phyloP scores from a whole-genome alignment of 2,888 invertebrate species.

The Cheilosia variabilis region DNA sequence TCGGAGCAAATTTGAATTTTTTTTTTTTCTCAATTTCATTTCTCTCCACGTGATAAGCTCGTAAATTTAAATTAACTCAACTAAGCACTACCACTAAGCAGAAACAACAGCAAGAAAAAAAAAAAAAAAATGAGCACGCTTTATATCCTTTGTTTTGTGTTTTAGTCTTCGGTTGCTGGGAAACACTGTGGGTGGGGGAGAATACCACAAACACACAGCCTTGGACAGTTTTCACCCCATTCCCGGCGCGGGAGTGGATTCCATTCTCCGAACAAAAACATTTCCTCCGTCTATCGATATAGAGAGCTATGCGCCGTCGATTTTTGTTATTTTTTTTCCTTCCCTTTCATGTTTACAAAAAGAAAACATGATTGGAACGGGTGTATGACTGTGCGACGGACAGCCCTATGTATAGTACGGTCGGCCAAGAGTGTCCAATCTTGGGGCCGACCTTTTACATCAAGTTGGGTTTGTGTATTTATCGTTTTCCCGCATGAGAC shows the following conservation, averaged over 20 bases:
- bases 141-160: conserved; percentile 21
- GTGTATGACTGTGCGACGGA: neutral
- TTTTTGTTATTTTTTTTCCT: conserved; percentile 1
- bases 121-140: conserved; percentile 20
- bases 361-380: conserved; percentile 38
- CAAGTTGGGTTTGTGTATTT: conserved; percentile 46
- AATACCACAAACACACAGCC: conserved; percentile 32
- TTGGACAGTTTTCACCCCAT: conserved; percentile 47
- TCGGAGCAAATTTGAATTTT: neutral
- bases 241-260: conserved; percentile 36
- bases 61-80: conserved; percentile 54
- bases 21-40: neutral
- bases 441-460: conserved; percentile 39
- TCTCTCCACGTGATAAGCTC: conserved; percentile 35
- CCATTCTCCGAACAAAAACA: conserved; percentile 1
- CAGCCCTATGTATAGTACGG: neutral
- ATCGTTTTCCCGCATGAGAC: conserved; percentile 10
- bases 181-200: conserved; percentile 39
- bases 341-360: conserved; percentile 41
- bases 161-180: conserved; percentile 28
- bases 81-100: conserved; percentile 21
- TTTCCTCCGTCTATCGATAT: conserved; percentile 12
- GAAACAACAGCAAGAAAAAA: neutral
- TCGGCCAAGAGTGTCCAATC: neutral
- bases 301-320: conserved; percentile 7